phyloP scores from a whole-genome alignment of 1,140 invertebrate species.

The Ceratina japonica region DNA sequence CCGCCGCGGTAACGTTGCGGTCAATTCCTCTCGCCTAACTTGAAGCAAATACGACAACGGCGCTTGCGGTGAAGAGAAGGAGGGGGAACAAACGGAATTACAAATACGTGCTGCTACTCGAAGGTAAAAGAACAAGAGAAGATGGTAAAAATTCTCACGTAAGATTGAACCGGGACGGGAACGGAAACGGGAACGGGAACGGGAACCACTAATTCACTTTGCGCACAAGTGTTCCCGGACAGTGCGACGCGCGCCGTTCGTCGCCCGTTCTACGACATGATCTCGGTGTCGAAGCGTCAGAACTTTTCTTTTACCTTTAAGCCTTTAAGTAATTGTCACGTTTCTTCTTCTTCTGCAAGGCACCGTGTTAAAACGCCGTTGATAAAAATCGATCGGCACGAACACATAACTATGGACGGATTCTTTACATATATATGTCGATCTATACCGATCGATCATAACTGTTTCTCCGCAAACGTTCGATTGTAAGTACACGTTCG shows the following conservation, averaged over 20 bases:
- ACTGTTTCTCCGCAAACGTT: conserved; percentile 5
- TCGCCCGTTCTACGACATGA: background rate
- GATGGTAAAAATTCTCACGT: no score
- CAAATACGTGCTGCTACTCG: background rate
- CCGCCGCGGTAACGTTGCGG: no score
- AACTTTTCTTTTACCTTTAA: conserved; percentile 32
- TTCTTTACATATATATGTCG: background rate
- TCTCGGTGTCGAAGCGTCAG: background rate
- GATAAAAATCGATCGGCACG: conserved; percentile 28
- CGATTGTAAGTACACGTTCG: background rate
- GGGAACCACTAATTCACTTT: no score
- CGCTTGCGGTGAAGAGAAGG: no score
- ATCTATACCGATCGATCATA: conserved; percentile 28
- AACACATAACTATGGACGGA: conserved; percentile 5
- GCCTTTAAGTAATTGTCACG: background rate
- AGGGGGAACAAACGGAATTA: background rate
- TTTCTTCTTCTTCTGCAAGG: conserved; percentile 5
- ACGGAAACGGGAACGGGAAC: no score
- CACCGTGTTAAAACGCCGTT: conserved; percentile 17
- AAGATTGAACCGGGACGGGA: no score
- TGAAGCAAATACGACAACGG: conserved; percentile 9
- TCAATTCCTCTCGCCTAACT: background rate
- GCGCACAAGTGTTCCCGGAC: background rate
- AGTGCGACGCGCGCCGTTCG: background rate
- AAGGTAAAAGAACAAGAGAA: background rate